Base-by-base conservation (phyloP, 2,888 invertebrate genomes). In the Acronicta aceris region DNA sequence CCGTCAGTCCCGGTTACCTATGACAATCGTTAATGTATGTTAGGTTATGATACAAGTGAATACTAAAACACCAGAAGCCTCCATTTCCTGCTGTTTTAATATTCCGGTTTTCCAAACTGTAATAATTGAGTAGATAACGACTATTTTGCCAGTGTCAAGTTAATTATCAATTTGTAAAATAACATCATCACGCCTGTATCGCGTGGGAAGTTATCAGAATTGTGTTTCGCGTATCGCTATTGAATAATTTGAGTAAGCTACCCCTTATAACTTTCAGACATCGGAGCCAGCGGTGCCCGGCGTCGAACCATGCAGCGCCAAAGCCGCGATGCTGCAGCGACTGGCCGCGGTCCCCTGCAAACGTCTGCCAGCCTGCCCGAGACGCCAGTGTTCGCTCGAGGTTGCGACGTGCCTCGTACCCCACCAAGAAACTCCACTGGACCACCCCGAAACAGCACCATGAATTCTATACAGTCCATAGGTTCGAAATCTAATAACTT, bases 301-400 rank as follows among this genome's bases (percentile, higher is more conserved):
- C 91, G 95, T 0, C 88, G 95, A 27, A 95, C 95, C 2, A 81
- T 95, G 36, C 95, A 95, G 76, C 91, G 95, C 33, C 95, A 95
- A 66, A 90, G 81, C 66, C 89, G 94, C 30, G 95, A 95, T 16
- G 66, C 84, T 5, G 83, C 84, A 5, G 82, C 81, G 0, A 78
- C 80, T 0, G 95, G 95, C 46, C 96, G 96, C 52, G 96, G 96
- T 49, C 95, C 95, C 70, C 85, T 98, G 88, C 98, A 98, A 89
- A 98, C 98, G 5, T 98, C 98, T 0, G 98, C 97, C 76, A 98
- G 98, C 81, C 93, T 98, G 61, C 98, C 98, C n/a, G 98, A 98
- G 92, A 98, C 98, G 1, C 98, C 98, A 0, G 97, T 98, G 66
- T 98, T 98, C 88, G 97, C 97, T 5, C 95, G 98, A 74, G 97